These are phyloP conservation scores for Forbesichthys papilliferus DNA, from an alignment of 2,113 vertebrate genomes.

Conservation along the genomic window DNA sequence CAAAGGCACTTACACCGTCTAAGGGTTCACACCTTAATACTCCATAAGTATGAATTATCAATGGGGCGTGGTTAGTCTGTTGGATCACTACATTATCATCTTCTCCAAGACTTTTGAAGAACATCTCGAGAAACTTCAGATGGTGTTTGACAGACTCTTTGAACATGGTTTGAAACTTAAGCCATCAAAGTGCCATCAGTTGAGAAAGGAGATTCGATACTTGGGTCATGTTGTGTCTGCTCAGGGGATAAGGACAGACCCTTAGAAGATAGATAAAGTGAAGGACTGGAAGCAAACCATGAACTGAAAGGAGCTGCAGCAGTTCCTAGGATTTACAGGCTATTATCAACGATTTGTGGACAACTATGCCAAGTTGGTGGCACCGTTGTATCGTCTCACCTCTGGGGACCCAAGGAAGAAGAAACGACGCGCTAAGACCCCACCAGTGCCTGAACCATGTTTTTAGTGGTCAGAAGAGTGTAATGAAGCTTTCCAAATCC, in stretches of 20 bases:
- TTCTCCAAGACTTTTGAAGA: slow-evolving; percentile 11
- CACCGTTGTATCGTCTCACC: slow-evolving; percentile 3
- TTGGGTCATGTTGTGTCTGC: slow-evolving; percentile 9
- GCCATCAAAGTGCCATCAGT: neutral
- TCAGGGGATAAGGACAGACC: neutral
- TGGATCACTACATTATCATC: slow-evolving; percentile 1
- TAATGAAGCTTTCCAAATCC: neutral
- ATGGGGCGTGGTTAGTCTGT: too few relatives aligned
- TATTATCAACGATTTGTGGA: slow-evolving; percentile 12
- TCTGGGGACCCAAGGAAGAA: slow-evolving; percentile 3
- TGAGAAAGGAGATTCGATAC: slow-evolving; percentile 14
- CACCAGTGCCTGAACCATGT: neutral
- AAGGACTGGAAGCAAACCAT: slow-evolving; percentile 1
- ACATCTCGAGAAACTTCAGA: slow-evolving; percentile 2
- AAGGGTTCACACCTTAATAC: too few relatives aligned
- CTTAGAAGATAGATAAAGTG: neutral
- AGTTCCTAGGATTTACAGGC: slow-evolving; percentile 14
- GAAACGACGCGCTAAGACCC: neutral
- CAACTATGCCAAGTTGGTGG: neutral
- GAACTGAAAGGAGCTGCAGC: neutral
- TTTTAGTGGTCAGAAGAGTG: slow-evolving; percentile 5
- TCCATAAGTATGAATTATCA: too few relatives aligned
- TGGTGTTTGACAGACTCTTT: slow-evolving; percentile 2
- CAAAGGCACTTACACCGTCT: too few relatives aligned
- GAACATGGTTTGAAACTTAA: slow-evolving; percentile 20